phyloP scores from a whole-genome alignment of 2,113 vertebrate genomes.

The Burhinus bistriatus region DNA sequence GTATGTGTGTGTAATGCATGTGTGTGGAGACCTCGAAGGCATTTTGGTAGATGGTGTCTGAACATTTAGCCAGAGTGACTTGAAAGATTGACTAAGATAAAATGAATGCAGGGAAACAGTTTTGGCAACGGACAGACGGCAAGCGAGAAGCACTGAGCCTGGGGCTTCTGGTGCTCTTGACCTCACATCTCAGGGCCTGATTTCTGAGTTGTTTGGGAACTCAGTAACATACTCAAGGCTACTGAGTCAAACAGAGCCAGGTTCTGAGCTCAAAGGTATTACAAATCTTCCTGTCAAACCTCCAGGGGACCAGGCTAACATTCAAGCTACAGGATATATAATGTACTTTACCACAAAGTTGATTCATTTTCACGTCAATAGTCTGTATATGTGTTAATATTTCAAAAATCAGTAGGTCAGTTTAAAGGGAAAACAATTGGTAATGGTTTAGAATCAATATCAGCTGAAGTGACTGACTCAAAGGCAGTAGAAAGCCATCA shows the following conservation, averaged over 20 bases:
- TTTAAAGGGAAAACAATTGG: background rate
- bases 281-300: background rate
- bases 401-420: background rate
- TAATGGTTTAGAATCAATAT: background rate
- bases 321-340: background rate
- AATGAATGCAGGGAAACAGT: background rate
- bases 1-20: background rate
- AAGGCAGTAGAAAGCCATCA: background rate
- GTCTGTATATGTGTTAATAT: background rate
- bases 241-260: background rate
- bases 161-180: background rate
- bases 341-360: background rate
- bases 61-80: background rate
- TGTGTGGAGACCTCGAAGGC: background rate
- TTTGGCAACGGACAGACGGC: background rate
- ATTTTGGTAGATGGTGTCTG: background rate
- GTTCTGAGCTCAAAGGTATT: background rate
- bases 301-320: background rate
- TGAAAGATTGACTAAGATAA: too few relatives aligned
- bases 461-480: background rate
- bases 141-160: background rate
- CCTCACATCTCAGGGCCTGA: background rate
- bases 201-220: background rate
- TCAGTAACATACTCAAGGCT: background rate
- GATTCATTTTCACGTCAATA: background rate